A percentile compares a stretch with the other conserved stretches of the same genome.
Evolutionary conservation across 2,888 invertebrate genomes (phyloP).

Genomic region (Unio delphinus): DNA sequence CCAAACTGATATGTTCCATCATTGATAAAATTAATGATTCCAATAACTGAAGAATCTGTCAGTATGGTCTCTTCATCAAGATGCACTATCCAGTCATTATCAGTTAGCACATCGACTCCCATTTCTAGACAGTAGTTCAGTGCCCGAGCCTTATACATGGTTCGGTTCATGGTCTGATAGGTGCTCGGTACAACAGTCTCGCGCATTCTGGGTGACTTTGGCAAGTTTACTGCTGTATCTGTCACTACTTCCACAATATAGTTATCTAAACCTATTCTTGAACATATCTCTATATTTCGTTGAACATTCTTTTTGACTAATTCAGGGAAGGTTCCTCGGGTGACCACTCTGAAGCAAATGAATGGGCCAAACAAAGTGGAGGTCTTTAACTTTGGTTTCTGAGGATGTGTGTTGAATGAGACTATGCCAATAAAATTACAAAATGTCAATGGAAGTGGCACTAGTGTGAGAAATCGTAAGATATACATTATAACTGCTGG

Average conservation of each 20-base stretch:
- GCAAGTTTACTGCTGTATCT: conserved; percentile 40
- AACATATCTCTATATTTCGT: conserved; percentile 48
- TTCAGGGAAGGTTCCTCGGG: conserved; percentile 45
- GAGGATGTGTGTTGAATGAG: conserved; percentile 50
- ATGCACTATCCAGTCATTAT: conserved; percentile 64
- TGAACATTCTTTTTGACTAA: conserved; percentile 49
- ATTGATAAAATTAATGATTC: conserved; percentile 61
- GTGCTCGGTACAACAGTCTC: conserved; percentile 52
- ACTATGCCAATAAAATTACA: conserved; percentile 57
- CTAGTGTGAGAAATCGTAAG: conserved; percentile 41
- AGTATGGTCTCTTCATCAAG: conserved; percentile 63
- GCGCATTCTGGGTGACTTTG: conserved; percentile 37
- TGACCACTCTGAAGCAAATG: conserved; percentile 54
- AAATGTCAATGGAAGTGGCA: conserved; percentile 50
- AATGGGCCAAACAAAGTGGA: conserved; percentile 57
- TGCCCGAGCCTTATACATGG: conserved; percentile 57
- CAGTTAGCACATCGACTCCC: conserved; percentile 47
- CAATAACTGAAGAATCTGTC: conserved; percentile 57
- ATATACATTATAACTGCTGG: conserved; percentile 44
- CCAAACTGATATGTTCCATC: conserved; percentile 55
- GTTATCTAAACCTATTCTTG: conserved; percentile 47
- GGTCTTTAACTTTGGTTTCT: conserved; percentile 50
- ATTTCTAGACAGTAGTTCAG: conserved; percentile 59
- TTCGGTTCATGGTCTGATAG: conserved; percentile 44
- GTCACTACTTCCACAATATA: conserved; percentile 56